phyloP scores from a whole-genome alignment of 2,888 invertebrate species.

The Tetheella fluctuosa region DNA sequence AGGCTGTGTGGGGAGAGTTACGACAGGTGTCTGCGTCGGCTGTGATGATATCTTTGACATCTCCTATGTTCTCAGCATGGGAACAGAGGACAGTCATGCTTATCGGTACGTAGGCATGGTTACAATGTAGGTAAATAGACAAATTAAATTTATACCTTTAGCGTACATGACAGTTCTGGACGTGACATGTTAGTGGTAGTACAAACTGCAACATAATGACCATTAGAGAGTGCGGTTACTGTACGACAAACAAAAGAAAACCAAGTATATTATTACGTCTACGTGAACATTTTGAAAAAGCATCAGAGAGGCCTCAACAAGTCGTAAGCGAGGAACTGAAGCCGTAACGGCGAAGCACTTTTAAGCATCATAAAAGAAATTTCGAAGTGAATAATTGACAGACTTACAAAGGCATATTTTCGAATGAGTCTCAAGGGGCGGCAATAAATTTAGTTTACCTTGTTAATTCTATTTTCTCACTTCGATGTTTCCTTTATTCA shows the following conservation, averaged over 20 bases:
- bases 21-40: slow-evolving; percentile 72
- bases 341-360: slow-evolving; percentile 80
- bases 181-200: slow-evolving; percentile 84
- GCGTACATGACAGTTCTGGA: slow-evolving; percentile 84
- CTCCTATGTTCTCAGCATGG: slow-evolving; percentile 62
- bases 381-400: slow-evolving; percentile 60
- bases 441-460: slow-evolving; percentile 11
- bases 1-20: slow-evolving; percentile 78
- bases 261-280: slow-evolving; percentile 80
- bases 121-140: slow-evolving; percentile 74
- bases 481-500: slow-evolving; percentile 71
- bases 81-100: slow-evolving; percentile 74
- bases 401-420: slow-evolving; percentile 23
- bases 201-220: slow-evolving; percentile 85
- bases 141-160: slow-evolving; percentile 83
- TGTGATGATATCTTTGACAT: slow-evolving; percentile 61
- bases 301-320: slow-evolving; percentile 80
- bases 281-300: slow-evolving; percentile 81
- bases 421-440: not conserved
- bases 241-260: slow-evolving; percentile 83
- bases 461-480: slow-evolving; percentile 36
- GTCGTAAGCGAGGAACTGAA: slow-evolving; percentile 79
- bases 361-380: slow-evolving; percentile 71
- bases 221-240: slow-evolving; percentile 84
- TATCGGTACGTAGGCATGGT: slow-evolving; percentile 71